A percentile compares a stretch with the other conserved stretches of the same genome.
Evolutionary conservation across 2,888 invertebrate genomes (phyloP).

Genomic region (Euzetes globulus): DNA sequence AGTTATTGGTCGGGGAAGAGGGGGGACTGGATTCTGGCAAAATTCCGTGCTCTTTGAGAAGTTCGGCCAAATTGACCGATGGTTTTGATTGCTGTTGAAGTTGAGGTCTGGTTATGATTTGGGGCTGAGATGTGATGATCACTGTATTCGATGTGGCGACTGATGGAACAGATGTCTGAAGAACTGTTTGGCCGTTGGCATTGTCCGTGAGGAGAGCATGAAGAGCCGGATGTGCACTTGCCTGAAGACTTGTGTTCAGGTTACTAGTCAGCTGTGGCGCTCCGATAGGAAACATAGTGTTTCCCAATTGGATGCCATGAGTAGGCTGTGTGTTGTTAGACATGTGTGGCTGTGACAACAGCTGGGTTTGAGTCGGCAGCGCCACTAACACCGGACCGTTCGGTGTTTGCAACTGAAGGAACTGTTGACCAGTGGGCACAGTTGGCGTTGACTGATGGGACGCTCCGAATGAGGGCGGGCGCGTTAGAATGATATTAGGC

Average conservation of each 20-base stretch:
- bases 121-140: slow-evolving; percentile 39
- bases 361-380: slow-evolving; percentile 41
- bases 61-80: slow-evolving; percentile 42
- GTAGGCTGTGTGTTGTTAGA: slow-evolving; percentile 60
- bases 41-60: slow-evolving; percentile 43
- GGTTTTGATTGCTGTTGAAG: slow-evolving; percentile 32
- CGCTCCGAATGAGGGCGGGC: slow-evolving; percentile 38
- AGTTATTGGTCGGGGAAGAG: slow-evolving; percentile 34
- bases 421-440: slow-evolving; percentile 43
- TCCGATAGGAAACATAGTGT: slow-evolving; percentile 33
- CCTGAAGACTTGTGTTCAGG: slow-evolving; percentile 9
- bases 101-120: slow-evolving; percentile 28
- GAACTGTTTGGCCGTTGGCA: slow-evolving; percentile 15
- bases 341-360: slow-evolving; percentile 50
- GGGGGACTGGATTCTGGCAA: slow-evolving; percentile 40
- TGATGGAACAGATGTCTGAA: slow-evolving; percentile 22
- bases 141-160: slow-evolving; percentile 26
- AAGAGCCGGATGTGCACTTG: slow-evolving; percentile 25
- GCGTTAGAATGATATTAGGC: slow-evolving; percentile 34
- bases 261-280: slow-evolving; percentile 33
- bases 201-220: slow-evolving; percentile 33
- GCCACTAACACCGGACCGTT: slow-evolving; percentile 51
- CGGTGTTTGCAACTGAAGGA: slow-evolving; percentile 52
- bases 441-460: slow-evolving; percentile 31
- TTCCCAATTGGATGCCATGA: slow-evolving; percentile 31